Percentiles rank a stretch among this genome's conserved stretches.
These are phyloP conservation scores for Drosophila simulans DNA, from an alignment of 1,140 invertebrate genomes.

Conservation along the genomic window DNA sequence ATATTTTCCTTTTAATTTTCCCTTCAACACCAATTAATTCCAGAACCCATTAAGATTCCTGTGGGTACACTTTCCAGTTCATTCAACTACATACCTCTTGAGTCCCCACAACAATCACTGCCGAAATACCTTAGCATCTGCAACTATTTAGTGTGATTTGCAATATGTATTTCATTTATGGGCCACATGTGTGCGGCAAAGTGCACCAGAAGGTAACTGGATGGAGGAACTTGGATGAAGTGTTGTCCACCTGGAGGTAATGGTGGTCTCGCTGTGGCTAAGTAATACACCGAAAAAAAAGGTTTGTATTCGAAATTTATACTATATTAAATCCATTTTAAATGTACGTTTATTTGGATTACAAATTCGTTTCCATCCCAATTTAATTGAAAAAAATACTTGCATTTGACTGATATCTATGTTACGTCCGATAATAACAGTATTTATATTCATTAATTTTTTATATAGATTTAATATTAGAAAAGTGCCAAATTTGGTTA, in stretches of 20 bases:
- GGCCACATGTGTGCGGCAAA: conserved; percentile 27
- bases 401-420: too few species aligned
- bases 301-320: too few species aligned
- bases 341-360: not conserved
- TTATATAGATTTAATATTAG: too few species aligned
- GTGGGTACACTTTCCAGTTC: not conserved
- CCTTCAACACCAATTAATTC: conserved; percentile 12
- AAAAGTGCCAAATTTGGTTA: too few species aligned
- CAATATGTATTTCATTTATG: conserved; percentile 75
- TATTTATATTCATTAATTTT: too few species aligned
- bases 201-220: conserved; percentile 32
- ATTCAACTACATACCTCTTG: not conserved
- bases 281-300: not conserved
- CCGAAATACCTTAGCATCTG: conserved; percentile 43
- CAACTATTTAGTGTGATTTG: conserved; percentile 64
- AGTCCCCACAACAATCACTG: conserved; percentile 29
- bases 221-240: conserved; percentile 2
- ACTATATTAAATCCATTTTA: too few species aligned
- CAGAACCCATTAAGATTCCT: conserved; percentile 36
- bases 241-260: conserved; percentile 18
- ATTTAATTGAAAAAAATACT: too few species aligned
- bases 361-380: too few species aligned
- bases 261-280: conserved; percentile 12
- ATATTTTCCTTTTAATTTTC: too few species aligned
- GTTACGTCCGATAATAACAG: too few species aligned